Conservation (phyloP, 92 coral and sea anemone species). For the Paragorgia papillata region DNA sequence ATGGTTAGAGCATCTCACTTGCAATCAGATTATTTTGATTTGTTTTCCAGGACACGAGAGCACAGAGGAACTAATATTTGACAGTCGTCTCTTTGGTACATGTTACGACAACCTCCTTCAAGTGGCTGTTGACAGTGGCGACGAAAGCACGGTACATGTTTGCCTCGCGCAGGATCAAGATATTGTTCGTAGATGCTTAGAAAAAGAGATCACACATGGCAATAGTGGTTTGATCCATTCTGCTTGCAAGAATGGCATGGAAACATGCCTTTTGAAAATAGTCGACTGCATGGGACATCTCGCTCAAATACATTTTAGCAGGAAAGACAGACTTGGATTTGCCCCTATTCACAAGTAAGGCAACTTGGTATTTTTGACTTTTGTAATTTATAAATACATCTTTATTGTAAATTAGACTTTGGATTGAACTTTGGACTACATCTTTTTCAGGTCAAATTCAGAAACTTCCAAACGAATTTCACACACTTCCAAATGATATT, state of each 20-base stretch:
- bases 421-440: no score
- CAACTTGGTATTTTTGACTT: neutral
- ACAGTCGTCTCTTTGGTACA: neutral
- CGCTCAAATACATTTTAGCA: conserved; percentile 18
- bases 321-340: conserved; percentile 20
- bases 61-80: conserved; percentile 3
- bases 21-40: no score
- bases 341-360: conserved; percentile 40
- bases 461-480: no score
- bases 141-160: conserved; percentile 19
- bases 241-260: conserved; percentile 33
- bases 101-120: conserved; percentile 18
- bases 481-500: no score
- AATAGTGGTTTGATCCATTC: conserved; percentile 17
- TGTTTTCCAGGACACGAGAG: neutral
- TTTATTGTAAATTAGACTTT: no score
- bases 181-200: conserved; percentile 7
- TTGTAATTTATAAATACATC: no score
- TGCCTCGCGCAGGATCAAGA: conserved; percentile 27
- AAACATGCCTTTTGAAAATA: conserved; percentile 17
- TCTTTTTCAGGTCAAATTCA: no score
- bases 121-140: conserved; percentile 29
- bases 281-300: conserved; percentile 14
- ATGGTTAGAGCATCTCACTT: no score
- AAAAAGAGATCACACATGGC: conserved; percentile 18